Percentiles rank a stretch among this genome's conserved stretches.
Conservation (phyloP, 2,888 invertebrate genomes). For the Limnephilus auricula region DNA sequence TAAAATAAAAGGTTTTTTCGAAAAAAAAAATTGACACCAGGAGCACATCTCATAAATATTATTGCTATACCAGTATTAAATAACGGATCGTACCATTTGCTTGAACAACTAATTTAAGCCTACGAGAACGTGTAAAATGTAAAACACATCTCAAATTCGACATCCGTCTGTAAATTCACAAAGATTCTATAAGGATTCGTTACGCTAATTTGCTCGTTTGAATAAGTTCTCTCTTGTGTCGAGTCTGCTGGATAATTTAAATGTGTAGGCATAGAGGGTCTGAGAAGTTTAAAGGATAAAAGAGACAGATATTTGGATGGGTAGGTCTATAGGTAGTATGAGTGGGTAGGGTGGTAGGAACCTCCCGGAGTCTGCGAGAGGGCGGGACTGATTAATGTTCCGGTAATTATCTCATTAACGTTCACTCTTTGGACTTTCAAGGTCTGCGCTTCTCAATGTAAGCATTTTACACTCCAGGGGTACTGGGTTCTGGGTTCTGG, state of each 20-base stretch:
- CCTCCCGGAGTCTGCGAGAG: slow-evolving; percentile 3
- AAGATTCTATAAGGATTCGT: background rate
- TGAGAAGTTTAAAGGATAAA: slow-evolving; percentile 27
- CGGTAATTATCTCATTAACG: slow-evolving; percentile 61
- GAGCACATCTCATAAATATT: background rate
- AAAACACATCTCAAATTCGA: slow-evolving; percentile 2
- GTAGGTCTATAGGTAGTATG: background rate
- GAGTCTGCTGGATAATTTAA: slow-evolving; percentile 9
- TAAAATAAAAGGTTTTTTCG: background rate
- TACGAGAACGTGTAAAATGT: background rate
- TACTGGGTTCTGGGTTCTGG: background rate
- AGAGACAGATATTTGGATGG: slow-evolving; percentile 18
- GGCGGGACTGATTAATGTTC: slow-evolving; percentile 57
- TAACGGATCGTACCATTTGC: background rate
- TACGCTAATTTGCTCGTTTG: slow-evolving; percentile 26
- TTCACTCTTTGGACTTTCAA: slow-evolving; percentile 34
- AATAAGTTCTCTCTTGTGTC: slow-evolving; percentile 30
- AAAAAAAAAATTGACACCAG: background rate
- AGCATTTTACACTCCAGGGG: slow-evolving; percentile 5
- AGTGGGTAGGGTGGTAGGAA: background rate
- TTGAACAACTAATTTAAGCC: background rate
- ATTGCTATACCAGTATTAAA: background rate
- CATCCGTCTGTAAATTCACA: background rate
- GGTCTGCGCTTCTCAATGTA: slow-evolving; percentile 22
- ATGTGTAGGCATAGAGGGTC: slow-evolving; percentile 6